Evolutionary conservation across 1,140 invertebrate species (phyloP), one percentile per base, ranked within the genome.

Genomic region (Trypoxylus dichotomus): DNA sequence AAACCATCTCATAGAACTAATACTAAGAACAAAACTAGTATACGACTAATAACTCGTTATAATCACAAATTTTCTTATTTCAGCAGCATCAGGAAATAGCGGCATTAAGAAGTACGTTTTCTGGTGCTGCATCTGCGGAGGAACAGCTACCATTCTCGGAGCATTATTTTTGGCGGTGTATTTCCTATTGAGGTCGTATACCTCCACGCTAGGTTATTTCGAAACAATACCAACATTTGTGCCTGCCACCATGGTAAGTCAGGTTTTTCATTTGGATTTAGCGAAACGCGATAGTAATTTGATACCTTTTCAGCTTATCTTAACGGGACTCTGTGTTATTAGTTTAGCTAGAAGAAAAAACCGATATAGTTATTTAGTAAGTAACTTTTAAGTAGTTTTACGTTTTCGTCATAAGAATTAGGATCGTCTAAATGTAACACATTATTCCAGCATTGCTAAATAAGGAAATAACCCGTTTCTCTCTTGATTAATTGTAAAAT

Each of bases 171-270:
- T 94, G 60, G 90, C 91, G 42, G 92, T 95, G 54, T 94, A 94
- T 84, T 92, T 93, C 79, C 88, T 94, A 47, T 88, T 95, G 6
- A 90, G 93, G 78, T 92, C 92, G 24, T 93, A 94, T 84, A 95
- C 94, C 32, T 92, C 93, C 2, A 94, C 93, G 15, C 88, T 95
- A 78, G 92, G 93, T 37, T 93, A 94, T 82, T 94, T 95, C 84
- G 93, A 95, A 87, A 94, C 93, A n/a, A 92, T 95, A 63, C 94
- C 94, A 60, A 94, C 93, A 41, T 95, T 94, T 85, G 92, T 95
- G 79, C 93, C 94, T 42, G 93, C 93, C 76, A 90, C 92, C 41
- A 91, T 94, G 91, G 93, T 94, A 87, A 91, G 86, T 81, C 21
- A 41, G 13, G 5, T 74, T 24, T 21, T 15, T 42, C 29, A 74